Conservation (phyloP, 1,140 invertebrate species). For the Mizuhopecten yessoensis region DNA sequence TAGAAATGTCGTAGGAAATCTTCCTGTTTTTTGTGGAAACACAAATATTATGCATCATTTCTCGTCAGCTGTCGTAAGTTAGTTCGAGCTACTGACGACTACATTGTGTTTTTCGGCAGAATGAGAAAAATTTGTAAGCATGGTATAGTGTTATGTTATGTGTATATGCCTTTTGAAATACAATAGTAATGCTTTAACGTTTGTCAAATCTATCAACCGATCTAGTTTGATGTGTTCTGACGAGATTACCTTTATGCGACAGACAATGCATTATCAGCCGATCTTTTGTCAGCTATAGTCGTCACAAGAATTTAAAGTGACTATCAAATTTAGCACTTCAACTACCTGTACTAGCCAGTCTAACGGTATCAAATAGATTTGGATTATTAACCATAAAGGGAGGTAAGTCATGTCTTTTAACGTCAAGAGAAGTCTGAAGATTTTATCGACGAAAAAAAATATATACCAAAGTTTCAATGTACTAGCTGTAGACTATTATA, state of each 20-base stretch:
- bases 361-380: background rate
- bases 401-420: slow-evolving; percentile 30
- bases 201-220: background rate
- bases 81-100: background rate
- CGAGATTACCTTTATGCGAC: background rate
- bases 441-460: background rate
- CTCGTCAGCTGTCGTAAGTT: background rate
- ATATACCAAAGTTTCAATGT: slow-evolving; percentile 25
- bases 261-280: background rate
- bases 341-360: background rate
- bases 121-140: background rate
- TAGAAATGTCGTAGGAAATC: background rate
- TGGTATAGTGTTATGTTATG: slow-evolving; percentile 18
- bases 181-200: background rate
- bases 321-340: slow-evolving; percentile 15
- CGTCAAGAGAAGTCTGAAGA: background rate
- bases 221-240: background rate
- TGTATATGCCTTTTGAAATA: slow-evolving; percentile 11
- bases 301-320: background rate
- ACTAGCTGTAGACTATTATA: background rate
- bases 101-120: background rate
- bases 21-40: background rate
- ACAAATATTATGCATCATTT: background rate
- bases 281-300: slow-evolving; percentile 28
- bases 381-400: background rate